Conservation (phyloP, 2,797 vertebrate genomes). For the Urophycis tenuis region DNA sequence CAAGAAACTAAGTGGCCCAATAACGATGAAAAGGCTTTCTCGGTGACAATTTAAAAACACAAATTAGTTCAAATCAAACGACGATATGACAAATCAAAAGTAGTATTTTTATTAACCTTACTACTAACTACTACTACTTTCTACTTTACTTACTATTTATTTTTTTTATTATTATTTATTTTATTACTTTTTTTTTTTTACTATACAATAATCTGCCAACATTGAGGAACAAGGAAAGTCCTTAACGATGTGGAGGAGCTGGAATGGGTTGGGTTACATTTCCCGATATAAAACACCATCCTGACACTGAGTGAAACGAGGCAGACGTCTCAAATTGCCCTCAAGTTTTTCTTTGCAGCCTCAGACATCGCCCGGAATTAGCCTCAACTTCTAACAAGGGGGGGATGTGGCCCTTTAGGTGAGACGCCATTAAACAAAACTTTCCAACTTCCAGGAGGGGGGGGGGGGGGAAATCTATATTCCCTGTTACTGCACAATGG, state of each 20-base stretch:
- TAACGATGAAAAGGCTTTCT: background rate
- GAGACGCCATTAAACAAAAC: conserved; percentile 67
- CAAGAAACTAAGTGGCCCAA: background rate
- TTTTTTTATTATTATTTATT: no score
- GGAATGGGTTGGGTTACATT: no score
- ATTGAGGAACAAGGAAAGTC: no score
- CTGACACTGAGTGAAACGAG: conserved; percentile 6
- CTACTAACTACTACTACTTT: no score
- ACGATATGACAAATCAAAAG: background rate
- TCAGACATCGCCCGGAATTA: conserved; percentile 37
- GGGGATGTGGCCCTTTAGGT: conserved; percentile 53
- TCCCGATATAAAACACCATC: background rate
- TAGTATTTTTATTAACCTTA: no score
- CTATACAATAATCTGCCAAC: no score
- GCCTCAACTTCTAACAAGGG: conserved; percentile 57
- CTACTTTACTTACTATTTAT: no score
- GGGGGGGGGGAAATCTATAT: conserved; percentile 63
- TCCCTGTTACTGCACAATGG: conserved; percentile 64
- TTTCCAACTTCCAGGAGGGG: conserved; percentile 57
- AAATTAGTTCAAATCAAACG: background rate
- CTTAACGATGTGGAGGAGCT: no score
- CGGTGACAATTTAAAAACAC: background rate
- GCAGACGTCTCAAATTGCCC: conserved; percentile 3
- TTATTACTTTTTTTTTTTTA: no score
- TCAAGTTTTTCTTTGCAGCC: conserved; percentile 45